phyloP scores from a whole-genome alignment of 2,888 invertebrate genomes.

The Agrotis ipsilon region DNA sequence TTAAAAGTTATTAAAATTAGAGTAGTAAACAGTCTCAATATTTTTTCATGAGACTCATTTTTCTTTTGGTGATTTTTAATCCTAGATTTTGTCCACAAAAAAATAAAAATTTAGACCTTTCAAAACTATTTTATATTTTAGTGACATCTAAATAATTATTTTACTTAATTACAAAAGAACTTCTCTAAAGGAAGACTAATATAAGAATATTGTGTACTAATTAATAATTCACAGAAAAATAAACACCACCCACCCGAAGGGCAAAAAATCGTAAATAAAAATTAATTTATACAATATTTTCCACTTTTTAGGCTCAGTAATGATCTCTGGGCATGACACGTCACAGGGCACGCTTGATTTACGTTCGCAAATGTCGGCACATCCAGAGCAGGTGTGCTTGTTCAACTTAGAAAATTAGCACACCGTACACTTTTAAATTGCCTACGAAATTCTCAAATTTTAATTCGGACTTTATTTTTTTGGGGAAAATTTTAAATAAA shows the following conservation, averaged over 20 bases:
- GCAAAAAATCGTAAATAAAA: slow-evolving; percentile 44
- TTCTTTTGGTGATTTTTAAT: no score
- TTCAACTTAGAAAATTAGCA: slow-evolving; percentile 64
- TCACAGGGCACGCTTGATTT: slow-evolving; percentile 71
- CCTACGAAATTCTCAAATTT: slow-evolving; percentile 29
- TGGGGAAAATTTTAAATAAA: not conserved
- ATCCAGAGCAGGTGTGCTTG: slow-evolving; percentile 69
- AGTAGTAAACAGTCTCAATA: not conserved
- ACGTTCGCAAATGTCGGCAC: slow-evolving; percentile 63
- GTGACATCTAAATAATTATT: no score
- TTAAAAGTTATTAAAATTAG: not conserved
- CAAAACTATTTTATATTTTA: no score
- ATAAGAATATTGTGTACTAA: not conserved
- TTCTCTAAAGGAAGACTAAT: not conserved
- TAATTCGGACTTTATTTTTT: slow-evolving; percentile 2
- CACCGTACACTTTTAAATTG: slow-evolving; percentile 62
- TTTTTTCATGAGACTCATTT: no score
- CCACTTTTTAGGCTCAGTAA: slow-evolving; percentile 63
- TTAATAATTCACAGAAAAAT: not conserved
- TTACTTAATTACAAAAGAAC: not conserved
- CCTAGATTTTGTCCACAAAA: no score
- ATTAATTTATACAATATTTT: slow-evolving; percentile 55
- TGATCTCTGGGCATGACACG: slow-evolving; percentile 74
- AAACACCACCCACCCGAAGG: slow-evolving; percentile 5
- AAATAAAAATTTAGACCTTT: not conserved